Evolutionary conservation across 2,888 invertebrate genomes (phyloP).

Genomic region (Biston stratarius): DNA sequence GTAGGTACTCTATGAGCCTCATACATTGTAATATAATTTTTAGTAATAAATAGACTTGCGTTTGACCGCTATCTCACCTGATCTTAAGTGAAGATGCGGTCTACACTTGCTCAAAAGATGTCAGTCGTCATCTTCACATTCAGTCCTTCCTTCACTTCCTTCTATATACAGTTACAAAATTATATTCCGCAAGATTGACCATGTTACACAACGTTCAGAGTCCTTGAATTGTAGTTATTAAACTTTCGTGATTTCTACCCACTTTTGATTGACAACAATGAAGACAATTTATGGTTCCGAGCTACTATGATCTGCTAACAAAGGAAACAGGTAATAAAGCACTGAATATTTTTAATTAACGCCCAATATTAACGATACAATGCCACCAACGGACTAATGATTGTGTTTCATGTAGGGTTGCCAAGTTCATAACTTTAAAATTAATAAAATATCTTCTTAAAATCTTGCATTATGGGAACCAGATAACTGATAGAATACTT

Average conservation of each 20-base stretch:
- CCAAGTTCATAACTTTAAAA: neutral
- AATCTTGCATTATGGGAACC: no score
- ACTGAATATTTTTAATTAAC: conserved; percentile 48
- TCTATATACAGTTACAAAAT: neutral
- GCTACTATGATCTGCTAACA: conserved; percentile 34
- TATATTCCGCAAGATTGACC: neutral
- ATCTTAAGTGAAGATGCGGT: no score
- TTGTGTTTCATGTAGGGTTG: conserved; percentile 41
- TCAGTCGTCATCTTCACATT: no score
- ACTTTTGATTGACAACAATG: conserved; percentile 29
- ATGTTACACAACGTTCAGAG: neutral
- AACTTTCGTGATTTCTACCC: conserved; percentile 31
- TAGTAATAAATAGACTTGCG: no score
- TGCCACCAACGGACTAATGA: conserved; percentile 46
- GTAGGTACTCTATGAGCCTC: no score
- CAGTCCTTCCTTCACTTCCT: neutral
- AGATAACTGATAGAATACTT: no score
- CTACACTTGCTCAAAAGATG: no score
- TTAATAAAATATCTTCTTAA: neutral
- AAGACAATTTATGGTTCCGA: conserved; percentile 27
- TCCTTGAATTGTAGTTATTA: conserved; percentile 20
- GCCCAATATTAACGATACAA: conserved; percentile 46
- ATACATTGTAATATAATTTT: no score
- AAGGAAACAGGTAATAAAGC: conserved; percentile 44
- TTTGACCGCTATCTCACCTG: no score